Percentiles rank a stretch among this genome's conserved stretches.
These are phyloP conservation scores for Timema cristinae DNA, from an alignment of 2,888 invertebrate genomes.

Conservation along the genomic window DNA sequence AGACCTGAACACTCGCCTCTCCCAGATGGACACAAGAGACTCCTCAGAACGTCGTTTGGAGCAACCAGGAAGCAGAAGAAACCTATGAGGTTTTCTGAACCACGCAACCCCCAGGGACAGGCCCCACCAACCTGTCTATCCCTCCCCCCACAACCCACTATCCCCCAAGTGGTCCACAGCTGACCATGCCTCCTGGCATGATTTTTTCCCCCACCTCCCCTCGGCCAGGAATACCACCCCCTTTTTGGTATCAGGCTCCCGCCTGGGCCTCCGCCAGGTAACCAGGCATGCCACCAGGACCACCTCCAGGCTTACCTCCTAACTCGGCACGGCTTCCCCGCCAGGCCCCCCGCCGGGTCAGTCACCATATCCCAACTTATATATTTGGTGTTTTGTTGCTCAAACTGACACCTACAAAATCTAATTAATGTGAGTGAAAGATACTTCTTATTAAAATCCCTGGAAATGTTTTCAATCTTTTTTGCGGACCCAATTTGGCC, in stretches of 20 bases:
- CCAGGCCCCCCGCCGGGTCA: slow-evolving; percentile 60
- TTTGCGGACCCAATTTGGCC: too few species aligned
- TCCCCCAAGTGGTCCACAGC: slow-evolving; percentile 29
- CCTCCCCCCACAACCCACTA: slow-evolving; percentile 27
- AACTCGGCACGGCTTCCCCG: slow-evolving; percentile 59
- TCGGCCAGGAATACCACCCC: slow-evolving; percentile 47
- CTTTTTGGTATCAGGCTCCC: slow-evolving; percentile 47
- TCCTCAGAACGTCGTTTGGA: slow-evolving; percentile 39
- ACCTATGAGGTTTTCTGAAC: slow-evolving; percentile 38
- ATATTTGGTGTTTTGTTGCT: too few species aligned
- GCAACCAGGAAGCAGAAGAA: slow-evolving; percentile 28
- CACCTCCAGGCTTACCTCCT: slow-evolving; percentile 49
- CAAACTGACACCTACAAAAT: too few species aligned
- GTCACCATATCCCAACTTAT: background rate
- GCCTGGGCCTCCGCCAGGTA: slow-evolving; percentile 58
- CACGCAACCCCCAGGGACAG: slow-evolving; percentile 32
- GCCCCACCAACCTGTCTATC: slow-evolving; percentile 24
- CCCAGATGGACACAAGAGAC: slow-evolving; percentile 41
- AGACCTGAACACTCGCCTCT: slow-evolving; percentile 55
- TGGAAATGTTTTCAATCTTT: too few species aligned
- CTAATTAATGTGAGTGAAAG: too few species aligned
- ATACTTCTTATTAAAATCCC: too few species aligned
- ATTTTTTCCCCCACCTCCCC: slow-evolving; percentile 56
- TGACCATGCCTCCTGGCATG: slow-evolving; percentile 33
- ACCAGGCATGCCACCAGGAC: slow-evolving; percentile 42